These are phyloP conservation scores for Cyprinodon variegatus DNA, from an alignment of 2,113 vertebrate genomes.

Conservation along the genomic window DNA sequence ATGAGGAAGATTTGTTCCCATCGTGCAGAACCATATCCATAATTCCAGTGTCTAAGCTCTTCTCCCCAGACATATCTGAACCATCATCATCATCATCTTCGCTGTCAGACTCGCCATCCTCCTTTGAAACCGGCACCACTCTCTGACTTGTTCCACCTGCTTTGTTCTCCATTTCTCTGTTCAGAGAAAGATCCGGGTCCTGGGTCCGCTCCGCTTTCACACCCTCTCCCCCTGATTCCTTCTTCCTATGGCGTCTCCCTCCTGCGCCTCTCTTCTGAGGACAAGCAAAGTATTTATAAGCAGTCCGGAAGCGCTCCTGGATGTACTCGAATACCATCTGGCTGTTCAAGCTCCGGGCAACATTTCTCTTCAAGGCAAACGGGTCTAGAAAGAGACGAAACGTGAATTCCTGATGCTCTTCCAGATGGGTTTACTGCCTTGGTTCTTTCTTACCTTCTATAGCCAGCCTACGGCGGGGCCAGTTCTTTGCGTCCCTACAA, in stretches of 20 bases:
- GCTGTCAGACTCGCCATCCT: constrained; percentile 46
- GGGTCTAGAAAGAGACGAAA: constrained; percentile 81
- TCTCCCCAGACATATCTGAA: constrained; percentile 42
- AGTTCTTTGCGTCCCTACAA: constrained; percentile 94
- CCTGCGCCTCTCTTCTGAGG: constrained; percentile 84
- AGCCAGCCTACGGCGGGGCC: constrained; percentile 95
- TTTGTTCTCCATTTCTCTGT: constrained; percentile 4
- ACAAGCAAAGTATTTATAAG: constrained; percentile 96
- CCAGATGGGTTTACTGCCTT: not conserved
- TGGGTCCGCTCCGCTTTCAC: constrained; percentile 8
- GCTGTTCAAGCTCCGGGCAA: constrained; percentile 97
- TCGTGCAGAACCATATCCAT: constrained; percentile 57
- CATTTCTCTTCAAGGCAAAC: constrained; percentile 96
- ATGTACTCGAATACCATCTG: constrained; percentile 99
- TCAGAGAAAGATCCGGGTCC: not conserved
- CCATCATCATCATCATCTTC: constrained; percentile 47
- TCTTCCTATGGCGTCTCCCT: constrained; percentile 18
- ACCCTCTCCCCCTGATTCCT: constrained; percentile 21
- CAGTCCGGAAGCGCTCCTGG: constrained; percentile 93
- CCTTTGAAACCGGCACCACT: constrained; percentile 25
- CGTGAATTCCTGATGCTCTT: not conserved
- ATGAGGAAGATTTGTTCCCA: constrained; percentile 53
- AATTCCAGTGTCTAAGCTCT: constrained; percentile 37
- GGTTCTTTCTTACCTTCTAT: constrained; percentile 88
- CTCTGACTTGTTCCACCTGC: constrained; percentile 19